Percentiles rank a stretch among this genome's conserved stretches.
phyloP scores from a whole-genome alignment of 2,113 vertebrate genomes.

The Cyrtonyx montezumae region DNA sequence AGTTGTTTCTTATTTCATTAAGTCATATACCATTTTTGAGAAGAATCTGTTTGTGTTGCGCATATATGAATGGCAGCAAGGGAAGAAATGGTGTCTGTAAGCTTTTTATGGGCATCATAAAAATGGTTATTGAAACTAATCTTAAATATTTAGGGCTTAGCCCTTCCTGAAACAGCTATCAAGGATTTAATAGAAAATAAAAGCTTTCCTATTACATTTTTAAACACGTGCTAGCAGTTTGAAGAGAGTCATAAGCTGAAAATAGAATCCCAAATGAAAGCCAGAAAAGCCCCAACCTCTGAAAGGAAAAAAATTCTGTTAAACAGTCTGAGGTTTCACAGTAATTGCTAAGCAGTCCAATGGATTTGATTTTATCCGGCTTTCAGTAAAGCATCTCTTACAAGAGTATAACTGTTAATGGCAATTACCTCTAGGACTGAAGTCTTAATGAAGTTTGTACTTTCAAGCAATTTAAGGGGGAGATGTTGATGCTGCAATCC shows the following conservation, averaged over 20 bases:
- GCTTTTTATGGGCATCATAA: not conserved
- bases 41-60: not conserved
- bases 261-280: not conserved
- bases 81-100: not conserved
- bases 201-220: slow-evolving; percentile 32
- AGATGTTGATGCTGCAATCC: not conserved
- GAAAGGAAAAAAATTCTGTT: not conserved
- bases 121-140: not conserved
- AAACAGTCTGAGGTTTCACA: not conserved
- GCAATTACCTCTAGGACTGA: not conserved
- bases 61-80: not conserved
- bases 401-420: not conserved
- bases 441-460: not conserved
- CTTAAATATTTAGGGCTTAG: slow-evolving; percentile 6
- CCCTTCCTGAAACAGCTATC: slow-evolving; percentile 3
- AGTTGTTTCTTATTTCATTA: not conserved
- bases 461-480: not conserved
- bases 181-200: slow-evolving; percentile 21
- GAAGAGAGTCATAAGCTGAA: not conserved
- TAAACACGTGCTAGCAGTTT: not conserved
- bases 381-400: not conserved
- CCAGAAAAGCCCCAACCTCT: not conserved
- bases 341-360: not conserved
- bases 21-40: not conserved
- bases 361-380: not conserved